phyloP scores from a whole-genome alignment of 2,113 vertebrate genomes.

The Oryzias curvinotus region DNA sequence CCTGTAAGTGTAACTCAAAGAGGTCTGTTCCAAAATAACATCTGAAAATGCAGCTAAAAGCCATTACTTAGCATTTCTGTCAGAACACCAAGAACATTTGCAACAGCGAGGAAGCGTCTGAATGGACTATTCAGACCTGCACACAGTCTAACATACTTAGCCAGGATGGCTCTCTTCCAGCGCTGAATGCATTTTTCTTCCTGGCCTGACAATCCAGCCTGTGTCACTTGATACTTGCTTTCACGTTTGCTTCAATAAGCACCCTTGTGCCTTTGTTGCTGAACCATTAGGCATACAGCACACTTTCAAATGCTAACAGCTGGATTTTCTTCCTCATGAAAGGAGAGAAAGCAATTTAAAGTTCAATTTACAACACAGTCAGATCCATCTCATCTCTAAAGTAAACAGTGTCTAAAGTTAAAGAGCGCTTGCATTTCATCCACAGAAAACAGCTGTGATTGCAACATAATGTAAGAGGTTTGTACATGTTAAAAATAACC shows the following conservation, averaged over 20 bases:
- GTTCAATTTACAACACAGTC: slow-evolving; percentile 31
- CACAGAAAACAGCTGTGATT: not conserved
- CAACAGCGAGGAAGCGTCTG: slow-evolving; percentile 20
- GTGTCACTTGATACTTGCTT: slow-evolving; percentile 55
- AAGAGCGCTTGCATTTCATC: not conserved
- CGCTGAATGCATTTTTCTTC: slow-evolving; percentile 46
- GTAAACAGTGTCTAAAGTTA: not conserved
- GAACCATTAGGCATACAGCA: slow-evolving; percentile 40
- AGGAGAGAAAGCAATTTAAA: slow-evolving; percentile 19
- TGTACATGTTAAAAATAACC: too few species aligned
- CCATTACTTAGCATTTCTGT: too few species aligned
- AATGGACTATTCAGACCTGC: slow-evolving; percentile 42
- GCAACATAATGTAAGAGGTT: not conserved
- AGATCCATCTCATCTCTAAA: slow-evolving; percentile 5
- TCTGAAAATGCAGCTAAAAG: slow-evolving; percentile 26
- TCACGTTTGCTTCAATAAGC: slow-evolving; percentile 47
- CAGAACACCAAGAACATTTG: slow-evolving; percentile 8
- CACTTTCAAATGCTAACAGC: slow-evolving; percentile 31
- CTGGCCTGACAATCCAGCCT: slow-evolving; percentile 31
- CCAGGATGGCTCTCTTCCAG: slow-evolving; percentile 16
- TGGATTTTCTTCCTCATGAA: slow-evolving; percentile 7
- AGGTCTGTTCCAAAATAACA: slow-evolving; percentile 35
- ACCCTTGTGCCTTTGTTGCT: slow-evolving; percentile 50
- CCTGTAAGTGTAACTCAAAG: slow-evolving; percentile 57
- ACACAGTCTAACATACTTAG: slow-evolving; percentile 31